These are phyloP conservation scores for Ennomos fuscantarius DNA, from an alignment of 2,888 invertebrate genomes.

Conservation along the genomic window DNA sequence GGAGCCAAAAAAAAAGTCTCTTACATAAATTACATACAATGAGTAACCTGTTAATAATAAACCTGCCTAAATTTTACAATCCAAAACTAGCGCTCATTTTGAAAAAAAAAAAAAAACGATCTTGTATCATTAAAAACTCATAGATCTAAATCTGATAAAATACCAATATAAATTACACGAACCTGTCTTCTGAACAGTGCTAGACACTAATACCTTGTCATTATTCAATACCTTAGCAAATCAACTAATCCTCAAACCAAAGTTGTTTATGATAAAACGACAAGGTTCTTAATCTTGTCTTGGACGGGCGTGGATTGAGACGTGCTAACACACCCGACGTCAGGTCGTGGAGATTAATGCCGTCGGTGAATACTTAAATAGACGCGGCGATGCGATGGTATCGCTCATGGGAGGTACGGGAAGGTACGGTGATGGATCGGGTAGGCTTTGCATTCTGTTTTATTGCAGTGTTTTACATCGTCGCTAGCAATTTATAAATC, in stretches of 20 bases:
- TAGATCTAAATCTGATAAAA: too few relatives aligned
- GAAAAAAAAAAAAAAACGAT: too few relatives aligned
- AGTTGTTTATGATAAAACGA: not conserved
- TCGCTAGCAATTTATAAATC: too few relatives aligned
- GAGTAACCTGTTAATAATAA: too few relatives aligned
- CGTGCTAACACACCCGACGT: constrained; percentile 24
- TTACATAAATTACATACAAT: too few relatives aligned
- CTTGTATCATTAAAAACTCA: too few relatives aligned
- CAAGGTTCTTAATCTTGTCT: constrained; percentile 4
- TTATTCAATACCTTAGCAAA: not conserved
- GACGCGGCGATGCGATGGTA: constrained; percentile 23
- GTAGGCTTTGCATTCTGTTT: constrained; percentile 1
- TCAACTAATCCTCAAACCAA: not conserved
- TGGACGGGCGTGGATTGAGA: constrained; percentile 14
- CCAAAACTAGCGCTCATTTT: too few relatives aligned
- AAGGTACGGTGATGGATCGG: constrained; percentile 18
- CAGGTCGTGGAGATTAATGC: constrained; percentile 34
- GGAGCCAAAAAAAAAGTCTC: too few relatives aligned
- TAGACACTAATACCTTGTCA: not conserved
- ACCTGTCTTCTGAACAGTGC: too few relatives aligned
- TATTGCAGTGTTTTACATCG: too few relatives aligned
- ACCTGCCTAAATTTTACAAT: too few relatives aligned
- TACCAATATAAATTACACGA: too few relatives aligned
- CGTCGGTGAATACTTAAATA: constrained; percentile 35
- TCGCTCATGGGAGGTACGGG: constrained; percentile 17